Conservation (phyloP, 2,113 vertebrate species). For the Trichechus manatus region DNA sequence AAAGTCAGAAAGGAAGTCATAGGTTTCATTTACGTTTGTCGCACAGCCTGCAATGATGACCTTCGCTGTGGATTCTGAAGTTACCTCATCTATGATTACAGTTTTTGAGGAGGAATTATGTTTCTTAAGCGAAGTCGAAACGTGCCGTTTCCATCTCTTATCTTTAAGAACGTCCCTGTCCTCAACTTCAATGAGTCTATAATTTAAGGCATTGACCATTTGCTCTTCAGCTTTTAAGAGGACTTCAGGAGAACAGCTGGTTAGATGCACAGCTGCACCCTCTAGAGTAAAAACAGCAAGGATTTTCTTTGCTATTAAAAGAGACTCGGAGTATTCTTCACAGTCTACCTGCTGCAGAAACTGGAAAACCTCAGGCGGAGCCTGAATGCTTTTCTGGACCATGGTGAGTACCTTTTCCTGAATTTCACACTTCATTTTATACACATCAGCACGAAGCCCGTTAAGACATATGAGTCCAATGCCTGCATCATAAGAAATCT, state of each 20-base stretch:
- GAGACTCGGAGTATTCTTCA: constrained; percentile 82
- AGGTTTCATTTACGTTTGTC: constrained; percentile 77
- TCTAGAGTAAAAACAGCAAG: constrained; percentile 87
- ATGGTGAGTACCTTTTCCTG: constrained; percentile 82
- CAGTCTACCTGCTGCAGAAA: constrained; percentile 87
- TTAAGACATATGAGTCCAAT: constrained; percentile 83
- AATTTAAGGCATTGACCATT: constrained; percentile 83
- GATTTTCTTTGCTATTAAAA: constrained; percentile 88
- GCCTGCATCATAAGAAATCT: constrained; percentile 81
- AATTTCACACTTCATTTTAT: constrained; percentile 86
- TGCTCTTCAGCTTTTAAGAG: constrained; percentile 88
- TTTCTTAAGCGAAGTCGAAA: constrained; percentile 63
- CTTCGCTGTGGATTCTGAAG: constrained; percentile 60
- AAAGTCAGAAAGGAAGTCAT: constrained; percentile 85
- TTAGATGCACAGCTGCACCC: constrained; percentile 81
- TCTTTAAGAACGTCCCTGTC: constrained; percentile 82
- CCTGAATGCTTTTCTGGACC: constrained; percentile 74
- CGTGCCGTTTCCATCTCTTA: constrained; percentile 87
- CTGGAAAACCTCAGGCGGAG: constrained; percentile 83
- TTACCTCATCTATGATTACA: constrained; percentile 75
- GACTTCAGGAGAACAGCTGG: constrained; percentile 79
- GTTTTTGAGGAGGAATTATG: constrained; percentile 74
- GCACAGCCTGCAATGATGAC: constrained; percentile 89
- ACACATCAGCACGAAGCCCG: constrained; percentile 89
- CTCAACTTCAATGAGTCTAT: constrained; percentile 83